Evolutionary conservation across 1,140 invertebrate species (phyloP).

Genomic region (Sycophila sp.): DNA sequence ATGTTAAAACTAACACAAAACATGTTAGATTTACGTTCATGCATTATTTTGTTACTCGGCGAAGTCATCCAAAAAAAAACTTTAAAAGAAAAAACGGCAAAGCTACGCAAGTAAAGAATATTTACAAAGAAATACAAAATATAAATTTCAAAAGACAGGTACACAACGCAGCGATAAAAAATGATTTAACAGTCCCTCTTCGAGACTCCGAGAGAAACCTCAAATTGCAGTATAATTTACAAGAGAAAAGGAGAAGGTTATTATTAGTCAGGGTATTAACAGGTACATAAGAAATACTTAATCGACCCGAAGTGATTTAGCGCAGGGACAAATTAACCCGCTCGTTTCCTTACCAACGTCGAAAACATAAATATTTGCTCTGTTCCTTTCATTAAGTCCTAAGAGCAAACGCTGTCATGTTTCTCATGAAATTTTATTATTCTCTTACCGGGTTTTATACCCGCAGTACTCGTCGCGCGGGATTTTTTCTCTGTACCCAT

Average conservation of each 20-base stretch:
- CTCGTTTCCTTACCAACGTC: neutral
- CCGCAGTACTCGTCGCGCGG: neutral
- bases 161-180: no score
- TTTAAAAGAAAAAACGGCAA: no score
- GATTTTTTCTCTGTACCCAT: neutral
- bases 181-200: no score
- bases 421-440: constrained; percentile 38
- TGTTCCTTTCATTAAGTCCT: constrained; percentile 42
- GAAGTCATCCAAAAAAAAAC: no score
- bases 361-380: constrained; percentile 45
- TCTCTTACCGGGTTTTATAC: constrained; percentile 5
- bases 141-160: no score
- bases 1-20: no score
- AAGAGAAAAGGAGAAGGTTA: neutral
- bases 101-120: no score
- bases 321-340: constrained; percentile 10
- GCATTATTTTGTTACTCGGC: no score
- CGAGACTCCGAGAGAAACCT: no score
- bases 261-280: neutral
- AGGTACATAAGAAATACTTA: neutral
- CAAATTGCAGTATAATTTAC: neutral
- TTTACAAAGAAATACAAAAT: no score
- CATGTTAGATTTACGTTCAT: no score
- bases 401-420: constrained; percentile 31
- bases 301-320: constrained; percentile 5